These are phyloP conservation scores for Hymenopus coronatus DNA, from an alignment of 2,888 invertebrate genomes.

Conservation along the genomic window DNA sequence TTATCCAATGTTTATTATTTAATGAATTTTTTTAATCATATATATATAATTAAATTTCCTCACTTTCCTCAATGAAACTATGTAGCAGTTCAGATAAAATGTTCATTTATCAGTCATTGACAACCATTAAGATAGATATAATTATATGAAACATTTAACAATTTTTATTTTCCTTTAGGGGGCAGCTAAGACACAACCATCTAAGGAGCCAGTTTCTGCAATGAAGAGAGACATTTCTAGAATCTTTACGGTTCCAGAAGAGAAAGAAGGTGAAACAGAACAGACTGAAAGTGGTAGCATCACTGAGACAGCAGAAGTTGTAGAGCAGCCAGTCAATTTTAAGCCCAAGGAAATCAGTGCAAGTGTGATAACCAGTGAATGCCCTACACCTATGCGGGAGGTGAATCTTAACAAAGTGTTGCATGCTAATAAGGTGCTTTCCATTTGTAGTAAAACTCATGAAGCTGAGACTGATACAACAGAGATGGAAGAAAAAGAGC, in stretches of 20 bases:
- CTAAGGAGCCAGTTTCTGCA: slow-evolving; percentile 48
- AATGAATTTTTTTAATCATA: too few relatives aligned
- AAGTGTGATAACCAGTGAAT: slow-evolving; percentile 47
- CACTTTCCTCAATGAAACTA: too few relatives aligned
- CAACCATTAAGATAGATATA: too few relatives aligned
- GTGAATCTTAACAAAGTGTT: slow-evolving; percentile 59
- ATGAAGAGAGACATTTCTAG: slow-evolving; percentile 78
- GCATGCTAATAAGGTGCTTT: slow-evolving; percentile 64
- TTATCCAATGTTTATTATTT: too few relatives aligned
- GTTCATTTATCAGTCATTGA: too few relatives aligned
- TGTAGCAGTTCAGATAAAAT: too few relatives aligned
- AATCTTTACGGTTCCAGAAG: slow-evolving; percentile 80
- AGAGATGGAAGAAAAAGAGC: not conserved
- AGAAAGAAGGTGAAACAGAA: slow-evolving; percentile 49
- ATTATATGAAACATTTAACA: too few relatives aligned
- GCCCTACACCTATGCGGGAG: slow-evolving; percentile 70
- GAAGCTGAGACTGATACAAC: slow-evolving; percentile 38
- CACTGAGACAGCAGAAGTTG: not conserved
- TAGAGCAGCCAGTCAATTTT: not conserved
- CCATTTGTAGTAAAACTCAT: slow-evolving; percentile 62
- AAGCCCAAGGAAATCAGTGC: not conserved
- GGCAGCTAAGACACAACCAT: not conserved
- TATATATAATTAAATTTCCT: too few relatives aligned
- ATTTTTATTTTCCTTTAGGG: slow-evolving; percentile 41
- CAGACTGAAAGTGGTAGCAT: not conserved